Evolutionary conservation across 2,113 vertebrate genomes (phyloP), one percentile per base, ranked within the genome.

Genomic region (Synchiropus splendidus): DNA sequence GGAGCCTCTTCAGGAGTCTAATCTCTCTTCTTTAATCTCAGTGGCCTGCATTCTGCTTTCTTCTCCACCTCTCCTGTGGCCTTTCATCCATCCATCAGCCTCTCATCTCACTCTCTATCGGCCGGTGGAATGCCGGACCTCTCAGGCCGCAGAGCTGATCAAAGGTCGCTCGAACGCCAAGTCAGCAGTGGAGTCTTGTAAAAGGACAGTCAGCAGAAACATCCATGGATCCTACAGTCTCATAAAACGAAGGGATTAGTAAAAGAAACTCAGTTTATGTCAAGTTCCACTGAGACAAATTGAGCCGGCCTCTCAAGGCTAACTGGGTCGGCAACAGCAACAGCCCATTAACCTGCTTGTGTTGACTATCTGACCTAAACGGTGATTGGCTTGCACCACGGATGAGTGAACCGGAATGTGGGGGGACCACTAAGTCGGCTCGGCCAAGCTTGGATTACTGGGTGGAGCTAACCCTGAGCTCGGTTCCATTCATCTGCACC

Each of bases 391-490:
- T 35, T 12, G 21, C 47, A 31, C 55, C 69, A 64, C 41, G 77
- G 81, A 73, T 78, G 82, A 80, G 53, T 67, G 72, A 71, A 76
- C 61, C 10, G 64, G 83, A 86, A 86, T 85, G 82, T 36, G 18
- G 31, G 48, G 58, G 51, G 74, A 64, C 58, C 65, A 57, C 64
- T 76, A 82, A 80, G 84, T 83, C 63, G 60, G 64, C 59, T 58
- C 32, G 51, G 61, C 70, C 71, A 53, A 74, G 67, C 72, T 60
- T 39, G 70, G 79, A 82, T 81, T 84, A 80, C 51, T 60, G 72
- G 57, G 49, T 62, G 72, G 71, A 58, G 70, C 72, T 36, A 47
- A 58, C 56, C 54, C 61, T 67, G 63, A 68, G 72, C 67, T 54
- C 41, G 12, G 72, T 52, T 65, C 77, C 64, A 82, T 85, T 86